A percentile compares a stretch with the other conserved stretches of the same genome.
Evolutionary conservation across 2,888 invertebrate species (phyloP).

Genomic region (Blastobasis adustella): DNA sequence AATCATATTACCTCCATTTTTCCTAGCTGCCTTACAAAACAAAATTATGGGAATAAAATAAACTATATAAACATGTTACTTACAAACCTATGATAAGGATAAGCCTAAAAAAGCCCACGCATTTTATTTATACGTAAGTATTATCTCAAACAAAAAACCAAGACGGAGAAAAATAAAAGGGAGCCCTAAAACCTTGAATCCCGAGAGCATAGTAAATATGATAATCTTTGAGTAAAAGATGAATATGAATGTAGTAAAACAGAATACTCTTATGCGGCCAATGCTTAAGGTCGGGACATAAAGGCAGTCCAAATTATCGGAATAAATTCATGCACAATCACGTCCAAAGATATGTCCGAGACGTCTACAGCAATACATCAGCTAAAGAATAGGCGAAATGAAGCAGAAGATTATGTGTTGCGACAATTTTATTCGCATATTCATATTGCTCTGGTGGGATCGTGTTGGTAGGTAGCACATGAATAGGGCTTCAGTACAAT

Average conservation of each 20-base stretch:
- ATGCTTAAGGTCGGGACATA: conserved; percentile 4
- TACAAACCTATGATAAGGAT: not conserved
- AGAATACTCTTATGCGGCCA: conserved; percentile 14
- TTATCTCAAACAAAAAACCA: not conserved
- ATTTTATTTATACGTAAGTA: not conserved
- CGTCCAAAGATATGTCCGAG: conserved; percentile 10
- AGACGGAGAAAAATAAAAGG: conserved; percentile 2
- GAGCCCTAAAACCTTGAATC: conserved; percentile 5
- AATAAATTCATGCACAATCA: conserved; percentile 29
- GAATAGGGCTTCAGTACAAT: no score
- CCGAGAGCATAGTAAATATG: conserved; percentile 14
- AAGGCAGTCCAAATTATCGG: conserved; percentile 13
- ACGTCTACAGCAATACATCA: no score
- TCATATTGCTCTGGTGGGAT: no score
- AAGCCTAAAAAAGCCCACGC: not conserved
- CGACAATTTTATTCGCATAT: no score
- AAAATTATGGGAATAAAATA: not conserved
- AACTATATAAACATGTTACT: not conserved
- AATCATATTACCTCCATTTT: no score
- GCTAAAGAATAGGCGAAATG: no score
- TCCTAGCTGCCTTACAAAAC: not conserved
- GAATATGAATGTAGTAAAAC: conserved; percentile 14
- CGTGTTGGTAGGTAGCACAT: no score
- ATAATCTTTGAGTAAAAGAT: conserved; percentile 14
- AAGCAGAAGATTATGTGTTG: no score